phyloP scores from a whole-genome alignment of 2,797 vertebrate species.

The Borostomias antarcticus region DNA sequence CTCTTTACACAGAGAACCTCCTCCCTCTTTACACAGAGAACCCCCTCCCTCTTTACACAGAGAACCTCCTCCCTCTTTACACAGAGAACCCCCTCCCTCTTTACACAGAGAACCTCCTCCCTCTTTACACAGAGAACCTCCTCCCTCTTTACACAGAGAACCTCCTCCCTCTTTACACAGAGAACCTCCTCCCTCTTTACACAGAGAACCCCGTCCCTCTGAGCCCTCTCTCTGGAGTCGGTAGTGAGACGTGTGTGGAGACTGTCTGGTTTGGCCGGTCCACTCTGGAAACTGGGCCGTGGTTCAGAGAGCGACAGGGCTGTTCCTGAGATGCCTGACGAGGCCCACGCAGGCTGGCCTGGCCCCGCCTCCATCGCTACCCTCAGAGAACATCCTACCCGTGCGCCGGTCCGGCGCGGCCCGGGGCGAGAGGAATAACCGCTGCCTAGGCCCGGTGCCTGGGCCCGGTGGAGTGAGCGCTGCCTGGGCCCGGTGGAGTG shows the following conservation, averaged over 20 bases:
- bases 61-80: background rate
- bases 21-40: too few species aligned
- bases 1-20: too few species aligned
- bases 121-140: too few species aligned
- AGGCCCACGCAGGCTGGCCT: slow-evolving; percentile 31
- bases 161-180: background rate
- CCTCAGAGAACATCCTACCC: slow-evolving; percentile 39
- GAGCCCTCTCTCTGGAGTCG: slow-evolving; percentile 3
- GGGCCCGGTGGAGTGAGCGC: slow-evolving; percentile 48
- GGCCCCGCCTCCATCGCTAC: slow-evolving; percentile 45
- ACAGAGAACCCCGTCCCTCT: too few species aligned
- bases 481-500: slow-evolving; percentile 37
- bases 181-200: background rate
- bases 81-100: too few species aligned
- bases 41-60: too few species aligned
- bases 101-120: too few species aligned
- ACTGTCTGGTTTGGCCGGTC: slow-evolving; percentile 14
- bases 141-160: too few species aligned
- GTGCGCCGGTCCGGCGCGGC: too few species aligned
- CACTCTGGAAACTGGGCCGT: slow-evolving; percentile 24
- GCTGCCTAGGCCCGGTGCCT: slow-evolving; percentile 42
- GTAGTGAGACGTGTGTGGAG: slow-evolving; percentile 16
- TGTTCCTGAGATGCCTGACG: slow-evolving; percentile 14
- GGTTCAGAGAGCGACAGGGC: slow-evolving; percentile 25
- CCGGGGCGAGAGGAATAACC: slow-evolving; percentile 24